Conservation (phyloP, 2,113 vertebrate genomes). For the Euleptes europaea region DNA sequence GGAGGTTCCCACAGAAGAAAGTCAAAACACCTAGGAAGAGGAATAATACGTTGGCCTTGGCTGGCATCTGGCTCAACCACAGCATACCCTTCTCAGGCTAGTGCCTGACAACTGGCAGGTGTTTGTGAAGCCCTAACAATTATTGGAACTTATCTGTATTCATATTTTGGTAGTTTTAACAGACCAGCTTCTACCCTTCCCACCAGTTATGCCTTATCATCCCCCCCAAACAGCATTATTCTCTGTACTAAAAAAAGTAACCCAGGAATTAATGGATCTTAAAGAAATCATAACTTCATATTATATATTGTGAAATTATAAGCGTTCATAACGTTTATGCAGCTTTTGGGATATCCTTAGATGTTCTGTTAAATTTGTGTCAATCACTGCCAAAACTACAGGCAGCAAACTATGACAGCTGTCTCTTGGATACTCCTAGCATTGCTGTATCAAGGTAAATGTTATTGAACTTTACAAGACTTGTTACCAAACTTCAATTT, state of each 20-base stretch:
- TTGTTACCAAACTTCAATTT: too few species aligned
- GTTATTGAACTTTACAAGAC: too few species aligned
- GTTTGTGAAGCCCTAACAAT: neutral
- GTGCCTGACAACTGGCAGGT: too few species aligned
- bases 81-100: too few species aligned
- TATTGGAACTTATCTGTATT: constrained; percentile 4
- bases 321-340: constrained; percentile 9
- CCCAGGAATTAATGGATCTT: neutral
- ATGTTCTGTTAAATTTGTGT: constrained; percentile 2
- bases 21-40: too few species aligned
- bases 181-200: constrained; percentile 15
- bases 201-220: neutral
- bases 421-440: too few species aligned
- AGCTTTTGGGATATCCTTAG: neutral
- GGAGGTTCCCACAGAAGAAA: too few species aligned
- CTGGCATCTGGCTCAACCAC: too few species aligned
- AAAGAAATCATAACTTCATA: constrained; percentile 10
- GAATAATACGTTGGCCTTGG: too few species aligned
- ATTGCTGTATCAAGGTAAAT: too few species aligned
- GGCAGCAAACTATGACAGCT: neutral
- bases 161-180: neutral
- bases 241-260: constrained; percentile 12
- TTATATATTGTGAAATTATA: neutral
- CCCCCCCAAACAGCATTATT: neutral
- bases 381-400: neutral